Base-by-base conservation (phyloP, 1,140 invertebrate species). In the Pogonomyrmex barbatus region DNA sequence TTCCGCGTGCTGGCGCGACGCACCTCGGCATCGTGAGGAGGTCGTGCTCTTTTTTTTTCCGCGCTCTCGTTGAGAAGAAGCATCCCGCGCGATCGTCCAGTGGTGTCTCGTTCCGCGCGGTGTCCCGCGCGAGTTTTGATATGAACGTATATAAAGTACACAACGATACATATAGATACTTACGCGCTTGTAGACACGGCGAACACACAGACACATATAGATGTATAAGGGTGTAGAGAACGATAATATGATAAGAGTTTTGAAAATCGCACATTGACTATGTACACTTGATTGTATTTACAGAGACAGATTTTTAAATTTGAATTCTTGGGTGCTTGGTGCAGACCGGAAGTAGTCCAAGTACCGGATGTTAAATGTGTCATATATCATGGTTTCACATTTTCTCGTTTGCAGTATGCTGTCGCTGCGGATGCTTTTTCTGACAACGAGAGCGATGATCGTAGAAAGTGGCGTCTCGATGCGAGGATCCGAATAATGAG, bases 401-500 rank as follows among this genome's bases (percentile, higher is more conserved):
- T 36, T 67, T 36, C 36, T 63, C 30, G n/a, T 52, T 83, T 60
- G n/a, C 17, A 30, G 47, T 52, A 42, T 47, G 58, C 10, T 36
- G 36, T 63, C 71, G 58, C 60, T 45, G 68, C 14, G 79, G 60
- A 85, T 85, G 75, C 82, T 79, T 79, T 58, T 79, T 79, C 84
- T 81, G 84, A 86, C 84, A 86, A 79, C 42, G 60, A 68, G 76
- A 86, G 63, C 63, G 52, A 4, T 86, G 75, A 67, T 68, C 84
- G 52, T 86, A 78, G 50, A 81, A 79, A 86, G 84, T 86, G 84
- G 84, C 84, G 75, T 86, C 24, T 63, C 73, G 84, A 85, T 77
- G 70, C 17, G 68, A 62, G 56, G 36, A 3, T 42, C 14, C 67
- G 42, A 82, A 60, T 73, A 73, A 73, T 83, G 68, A 83, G 12